A percentile compares a stretch with the other conserved stretches of the same genome.
phyloP scores from a whole-genome alignment of 1,140 invertebrate genomes.

The Atta colombica region DNA sequence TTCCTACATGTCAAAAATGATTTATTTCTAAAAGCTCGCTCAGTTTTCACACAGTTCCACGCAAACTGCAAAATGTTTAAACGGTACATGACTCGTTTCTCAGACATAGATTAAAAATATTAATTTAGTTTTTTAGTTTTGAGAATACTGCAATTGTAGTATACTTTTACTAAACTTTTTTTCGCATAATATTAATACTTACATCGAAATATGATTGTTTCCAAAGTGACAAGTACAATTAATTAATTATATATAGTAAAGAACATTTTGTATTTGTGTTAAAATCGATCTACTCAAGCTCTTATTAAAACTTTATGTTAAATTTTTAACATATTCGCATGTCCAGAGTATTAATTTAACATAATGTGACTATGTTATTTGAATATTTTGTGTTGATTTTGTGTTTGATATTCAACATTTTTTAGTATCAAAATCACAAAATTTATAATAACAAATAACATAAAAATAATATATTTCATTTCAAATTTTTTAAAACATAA shows the following conservation, averaged over 20 bases:
- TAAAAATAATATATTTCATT: no score
- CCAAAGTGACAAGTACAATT: background rate
- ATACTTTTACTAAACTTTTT: background rate
- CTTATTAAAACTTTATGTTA: no score
- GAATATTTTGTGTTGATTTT: no score
- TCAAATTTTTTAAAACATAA: no score
- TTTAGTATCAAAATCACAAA: no score
- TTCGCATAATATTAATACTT: background rate
- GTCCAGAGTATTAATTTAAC: no score
- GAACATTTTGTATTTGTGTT: no score
- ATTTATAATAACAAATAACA: no score
- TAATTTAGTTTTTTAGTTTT: background rate
- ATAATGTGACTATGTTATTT: no score
- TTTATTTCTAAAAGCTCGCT: constrained; percentile 33
- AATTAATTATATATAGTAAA: background rate
- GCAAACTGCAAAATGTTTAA: constrained; percentile 17
- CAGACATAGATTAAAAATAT: background rate
- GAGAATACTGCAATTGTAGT: background rate
- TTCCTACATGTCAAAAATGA: constrained; percentile 51
- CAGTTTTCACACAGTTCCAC: constrained; percentile 5
- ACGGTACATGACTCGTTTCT: background rate
- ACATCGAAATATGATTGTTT: background rate
- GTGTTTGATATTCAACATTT: no score
- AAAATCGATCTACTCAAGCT: no score
- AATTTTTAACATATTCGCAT: no score